Base-by-base conservation (phyloP, 2,797 vertebrate species). In the Poeciliopsis infans region DNA sequence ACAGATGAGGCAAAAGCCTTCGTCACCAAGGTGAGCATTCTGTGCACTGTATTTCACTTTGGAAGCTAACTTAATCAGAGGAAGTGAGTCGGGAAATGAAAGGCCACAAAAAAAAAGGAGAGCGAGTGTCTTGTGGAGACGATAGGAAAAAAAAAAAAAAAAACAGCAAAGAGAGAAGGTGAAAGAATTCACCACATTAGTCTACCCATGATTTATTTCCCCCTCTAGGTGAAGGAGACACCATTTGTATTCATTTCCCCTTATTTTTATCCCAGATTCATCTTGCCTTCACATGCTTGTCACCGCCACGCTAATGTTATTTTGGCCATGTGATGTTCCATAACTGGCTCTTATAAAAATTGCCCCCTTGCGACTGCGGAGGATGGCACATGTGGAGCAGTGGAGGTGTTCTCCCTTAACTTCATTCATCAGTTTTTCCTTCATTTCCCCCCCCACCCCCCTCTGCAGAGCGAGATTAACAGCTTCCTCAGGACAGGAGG, bases 171-270 rank as follows among this genome's bases (percentile, higher is more conserved):
- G 77, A 75, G 71, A 25, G 80, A 78, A 71, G 45, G 82, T 71
- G 84, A 55, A 79, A 73, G 84, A 87, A 66, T 76, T 75, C 80
- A 81, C 84, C 81, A 86, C 85, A 95, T 94, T 95, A 94, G 94
- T 90, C 92, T 88, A 86, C 85, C 75, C 90, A 90, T 96, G 95
- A 96, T 96, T 94, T 94, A 96, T 95, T 89, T 85, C 79, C 91
- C 86, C 87, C 90, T 93, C 87, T 83, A 86, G 90, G 87, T 93
- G 91, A 92, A 92, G 88, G 90, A 95, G 92, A 95, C 89, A 83
- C 92, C 90, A 93, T 96, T 95, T 95, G 92, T 96, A 95, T 95
- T 96, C 83, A 95, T 96, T 95, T 94, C 91, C 87, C 87, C 93
- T 92, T 96, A 91, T 95, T 95, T 95, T 95, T 91, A 91, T 87